A percentile compares a stretch with the other conserved stretches of the same genome.
Evolutionary conservation across 2,888 invertebrate species (phyloP).

Genomic region (Phytoseiulus persimilis): DNA sequence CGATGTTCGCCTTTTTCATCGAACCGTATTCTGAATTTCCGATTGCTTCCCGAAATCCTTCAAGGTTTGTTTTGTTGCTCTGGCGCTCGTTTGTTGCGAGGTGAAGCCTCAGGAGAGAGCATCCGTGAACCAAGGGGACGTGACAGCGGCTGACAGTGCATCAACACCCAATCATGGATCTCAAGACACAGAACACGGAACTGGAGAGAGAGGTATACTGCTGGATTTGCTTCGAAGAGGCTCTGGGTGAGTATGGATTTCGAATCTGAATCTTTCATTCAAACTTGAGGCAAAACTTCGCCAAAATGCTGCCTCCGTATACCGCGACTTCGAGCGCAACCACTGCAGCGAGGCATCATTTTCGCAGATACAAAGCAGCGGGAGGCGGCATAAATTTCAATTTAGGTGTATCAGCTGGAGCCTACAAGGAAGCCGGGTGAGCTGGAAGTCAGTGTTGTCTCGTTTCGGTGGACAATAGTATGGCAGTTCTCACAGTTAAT

Average conservation of each 20-base stretch:
- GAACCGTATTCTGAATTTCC: too few relatives aligned
- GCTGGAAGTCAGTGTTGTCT: too few relatives aligned
- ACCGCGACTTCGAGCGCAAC: neutral
- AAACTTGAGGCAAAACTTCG: neutral
- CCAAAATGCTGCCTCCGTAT: too few relatives aligned
- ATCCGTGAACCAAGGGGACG: neutral
- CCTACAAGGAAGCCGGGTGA: slow-evolving; percentile 6
- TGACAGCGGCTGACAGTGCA: neutral
- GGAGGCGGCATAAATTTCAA: slow-evolving; percentile 1
- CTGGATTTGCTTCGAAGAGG: neutral
- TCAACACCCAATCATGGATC: neutral
- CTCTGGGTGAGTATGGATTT: neutral
- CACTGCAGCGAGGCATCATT: neutral
- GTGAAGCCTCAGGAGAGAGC: neutral
- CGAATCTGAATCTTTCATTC: neutral
- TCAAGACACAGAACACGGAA: neutral
- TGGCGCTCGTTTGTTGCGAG: neutral
- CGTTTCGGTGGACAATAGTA: too few relatives aligned
- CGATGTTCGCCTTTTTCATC: too few relatives aligned
- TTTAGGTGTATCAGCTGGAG: neutral
- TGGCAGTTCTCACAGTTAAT: too few relatives aligned
- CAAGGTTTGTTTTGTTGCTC: too few relatives aligned
- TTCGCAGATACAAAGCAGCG: neutral
- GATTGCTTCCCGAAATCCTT: too few relatives aligned
- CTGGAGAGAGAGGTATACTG: slow-evolving; percentile 12